Base-by-base conservation (phyloP, 30 jellyfish, hydroid and myxozoan genomes). In the Thelohanellus kitauei region DNA sequence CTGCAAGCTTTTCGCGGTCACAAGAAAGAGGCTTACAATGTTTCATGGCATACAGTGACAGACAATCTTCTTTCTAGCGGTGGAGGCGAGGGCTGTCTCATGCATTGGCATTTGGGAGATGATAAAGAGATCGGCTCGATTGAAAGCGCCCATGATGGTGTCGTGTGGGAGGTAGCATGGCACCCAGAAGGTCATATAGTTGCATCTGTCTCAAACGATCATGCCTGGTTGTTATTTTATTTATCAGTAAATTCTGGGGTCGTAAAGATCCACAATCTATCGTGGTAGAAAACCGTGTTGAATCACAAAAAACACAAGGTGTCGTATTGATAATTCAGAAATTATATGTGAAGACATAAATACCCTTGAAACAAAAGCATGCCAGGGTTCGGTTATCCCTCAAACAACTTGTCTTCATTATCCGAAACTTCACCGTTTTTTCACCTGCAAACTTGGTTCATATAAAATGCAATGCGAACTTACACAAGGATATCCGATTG, bases 61-160 rank as follows among this genome's bases (percentile, higher is more conserved):
- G 95, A 75, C 24, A 42, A 69, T 27, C 33, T 75, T 56, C 56
- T 75, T 33, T 84, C 87, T 4, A 62, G 84, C 56, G 95, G 88
- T 18, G 87, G 87, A 11, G 57, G 85, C 2, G 95, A 75, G 39
- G 95, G 95, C 0, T 75, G 88, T 3, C 52, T 75, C 14, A 40
- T 75, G 61, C 64, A 61, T 50, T 75, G 95, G 95, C 38, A 55
- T 19, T 32, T 61, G 57, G 80, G 88, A 88, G 62, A 85, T 21
- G 58, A 53, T 25, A 60, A 75, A 23, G 88, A 75, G 37, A 54
- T 55, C 14, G 97, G 88, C 6, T 56, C 66, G 2, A 64, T 78
- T 83, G 89, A 58, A 15, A 67, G 50, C 33, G 97, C 88, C 8
- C 97, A 78, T 40, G 97, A 78, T 27, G 88, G 90, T 3, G 66